Percentiles rank a stretch among this genome's conserved stretches.
These are phyloP conservation scores for Anas flavirostris DNA, from an alignment of 2,797 vertebrate genomes.

Conservation along the genomic window DNA sequence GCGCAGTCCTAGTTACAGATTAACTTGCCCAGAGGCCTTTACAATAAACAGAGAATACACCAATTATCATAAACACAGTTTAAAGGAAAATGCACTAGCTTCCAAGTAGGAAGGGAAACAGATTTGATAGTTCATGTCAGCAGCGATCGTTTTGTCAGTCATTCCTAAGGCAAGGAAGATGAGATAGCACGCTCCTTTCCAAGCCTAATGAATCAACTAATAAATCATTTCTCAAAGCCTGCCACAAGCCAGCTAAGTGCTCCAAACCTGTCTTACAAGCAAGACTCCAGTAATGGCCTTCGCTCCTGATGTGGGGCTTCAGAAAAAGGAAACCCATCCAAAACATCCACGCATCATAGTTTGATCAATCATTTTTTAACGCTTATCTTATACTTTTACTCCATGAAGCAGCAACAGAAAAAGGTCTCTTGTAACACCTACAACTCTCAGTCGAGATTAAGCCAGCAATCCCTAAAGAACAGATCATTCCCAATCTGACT, in stretches of 20 bases:
- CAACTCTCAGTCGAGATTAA: not conserved
- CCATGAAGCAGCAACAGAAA: not conserved
- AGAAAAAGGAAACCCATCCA: not conserved
- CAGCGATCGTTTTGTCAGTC: not conserved
- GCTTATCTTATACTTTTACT: not conserved
- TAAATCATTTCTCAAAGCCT: slow-evolving; percentile 4
- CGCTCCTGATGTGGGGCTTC: not conserved
- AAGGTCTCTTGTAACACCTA: not conserved
- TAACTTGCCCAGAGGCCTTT: not conserved
- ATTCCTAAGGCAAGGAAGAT: not conserved
- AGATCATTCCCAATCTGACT: not conserved
- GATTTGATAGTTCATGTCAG: not conserved
- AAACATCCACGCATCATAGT: not conserved
- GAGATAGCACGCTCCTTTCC: not conserved
- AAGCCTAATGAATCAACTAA: not conserved
- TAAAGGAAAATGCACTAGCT: not conserved
- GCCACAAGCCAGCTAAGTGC: not conserved
- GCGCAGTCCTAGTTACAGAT: not conserved
- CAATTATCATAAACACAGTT: not conserved
- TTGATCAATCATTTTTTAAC: not conserved
- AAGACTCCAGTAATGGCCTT: not conserved
- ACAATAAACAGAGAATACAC: not conserved
- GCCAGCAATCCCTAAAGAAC: not conserved
- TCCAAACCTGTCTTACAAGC: not conserved
- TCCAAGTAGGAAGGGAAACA: not conserved